phyloP scores from a whole-genome alignment of 2,113 vertebrate species.

The Gila orcuttii region DNA sequence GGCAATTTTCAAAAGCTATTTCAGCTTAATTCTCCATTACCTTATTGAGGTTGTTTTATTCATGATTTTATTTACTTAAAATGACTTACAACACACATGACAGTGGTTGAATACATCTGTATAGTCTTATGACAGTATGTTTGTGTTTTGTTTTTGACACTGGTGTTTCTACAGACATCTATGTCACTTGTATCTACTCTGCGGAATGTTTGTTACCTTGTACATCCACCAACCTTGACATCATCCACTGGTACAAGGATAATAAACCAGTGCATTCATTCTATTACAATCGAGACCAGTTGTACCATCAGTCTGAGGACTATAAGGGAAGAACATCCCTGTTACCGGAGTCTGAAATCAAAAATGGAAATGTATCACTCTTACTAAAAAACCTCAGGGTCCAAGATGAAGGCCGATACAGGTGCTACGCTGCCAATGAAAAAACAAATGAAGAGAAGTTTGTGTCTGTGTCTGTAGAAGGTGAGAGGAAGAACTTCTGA shows the following conservation, averaged over 20 bases:
- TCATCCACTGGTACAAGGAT: constrained; percentile 76
- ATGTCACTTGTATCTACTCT: constrained; percentile 52
- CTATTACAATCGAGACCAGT: constrained; percentile 61
- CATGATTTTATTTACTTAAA: background rate
- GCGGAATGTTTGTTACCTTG: constrained; percentile 71
- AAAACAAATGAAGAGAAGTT: background rate
- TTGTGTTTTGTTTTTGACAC: background rate
- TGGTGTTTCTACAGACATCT: background rate
- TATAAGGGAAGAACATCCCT: constrained; percentile 70
- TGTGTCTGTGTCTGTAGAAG: constrained; percentile 43
- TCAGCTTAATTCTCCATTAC: background rate
- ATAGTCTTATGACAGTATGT: background rate
- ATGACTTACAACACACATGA: background rate
- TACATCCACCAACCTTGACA: constrained; percentile 26
- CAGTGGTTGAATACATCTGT: background rate
- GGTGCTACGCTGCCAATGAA: constrained; percentile 69
- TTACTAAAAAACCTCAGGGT: constrained; percentile 52
- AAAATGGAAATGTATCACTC: constrained; percentile 73
- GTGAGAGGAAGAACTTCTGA: constrained; percentile 54
- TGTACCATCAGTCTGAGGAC: background rate
- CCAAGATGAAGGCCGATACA: constrained; percentile 68
- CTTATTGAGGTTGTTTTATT: background rate
- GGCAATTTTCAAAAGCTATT: background rate
- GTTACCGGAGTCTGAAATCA: constrained; percentile 61
- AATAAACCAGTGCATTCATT: constrained; percentile 63